Evolutionary conservation across 2,113 vertebrate genomes (phyloP).

Genomic region (Mus pahari): DNA sequence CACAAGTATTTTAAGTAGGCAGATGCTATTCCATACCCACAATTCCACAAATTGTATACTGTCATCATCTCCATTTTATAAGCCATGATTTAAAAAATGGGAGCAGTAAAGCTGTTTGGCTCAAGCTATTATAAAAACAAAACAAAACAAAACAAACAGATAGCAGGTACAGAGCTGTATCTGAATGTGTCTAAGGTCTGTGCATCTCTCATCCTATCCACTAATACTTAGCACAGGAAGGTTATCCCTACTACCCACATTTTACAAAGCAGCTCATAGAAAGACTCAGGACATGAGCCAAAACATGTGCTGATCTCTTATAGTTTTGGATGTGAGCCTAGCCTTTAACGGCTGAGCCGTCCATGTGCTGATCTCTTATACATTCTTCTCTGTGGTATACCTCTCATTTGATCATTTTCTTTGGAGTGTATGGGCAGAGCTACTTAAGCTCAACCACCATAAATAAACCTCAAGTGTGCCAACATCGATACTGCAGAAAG

Average conservation of each 20-base stretch:
- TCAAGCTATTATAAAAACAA: neutral
- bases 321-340: too few species aligned
- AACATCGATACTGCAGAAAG: neutral
- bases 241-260: neutral
- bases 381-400: neutral
- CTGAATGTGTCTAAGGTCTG: neutral
- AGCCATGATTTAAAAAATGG: neutral
- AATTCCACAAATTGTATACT: neutral
- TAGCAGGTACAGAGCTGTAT: neutral
- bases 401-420: neutral
- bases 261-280: neutral
- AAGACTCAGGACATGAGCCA: neutral
- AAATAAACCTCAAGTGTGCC: neutral
- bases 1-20: neutral
- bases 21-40: neutral
- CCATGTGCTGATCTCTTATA: neutral
- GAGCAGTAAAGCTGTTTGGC: neutral
- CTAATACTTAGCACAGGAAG: neutral
- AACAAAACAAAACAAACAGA: too few species aligned
- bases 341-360: too few species aligned
- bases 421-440: neutral
- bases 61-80: neutral
- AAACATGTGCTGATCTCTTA: neutral
- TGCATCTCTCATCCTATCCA: neutral
- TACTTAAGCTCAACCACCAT: neutral